Conservation (phyloP, 2,797 vertebrate genomes). For the Eidolon dupreanum region DNA sequence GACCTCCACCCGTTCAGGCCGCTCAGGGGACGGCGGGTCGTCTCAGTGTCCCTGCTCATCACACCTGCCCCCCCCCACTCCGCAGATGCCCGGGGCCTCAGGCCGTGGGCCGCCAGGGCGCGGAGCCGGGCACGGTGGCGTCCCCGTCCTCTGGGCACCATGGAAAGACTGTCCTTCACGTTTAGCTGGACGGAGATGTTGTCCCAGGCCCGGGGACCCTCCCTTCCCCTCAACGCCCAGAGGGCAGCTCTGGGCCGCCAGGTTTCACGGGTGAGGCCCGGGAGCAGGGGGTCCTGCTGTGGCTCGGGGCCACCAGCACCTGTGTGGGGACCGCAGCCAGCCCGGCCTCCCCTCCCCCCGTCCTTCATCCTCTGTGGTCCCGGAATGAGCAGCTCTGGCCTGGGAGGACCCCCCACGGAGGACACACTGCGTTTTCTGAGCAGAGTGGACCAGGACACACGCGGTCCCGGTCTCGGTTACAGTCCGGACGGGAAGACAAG, state of each 20-base stretch:
- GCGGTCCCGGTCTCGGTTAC: accelerated
- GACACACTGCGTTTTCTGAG: neutral
- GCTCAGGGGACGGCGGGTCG: accelerated
- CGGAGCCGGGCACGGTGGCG: accelerated
- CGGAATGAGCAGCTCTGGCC: neutral
- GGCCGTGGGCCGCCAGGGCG: neutral
- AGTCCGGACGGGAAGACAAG: accelerated
- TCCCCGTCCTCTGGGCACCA: too few relatives aligned
- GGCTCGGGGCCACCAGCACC: too few relatives aligned
- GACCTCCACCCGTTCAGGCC: neutral
- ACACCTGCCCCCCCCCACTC: neutral
- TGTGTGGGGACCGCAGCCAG: neutral
- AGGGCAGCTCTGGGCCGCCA: neutral
- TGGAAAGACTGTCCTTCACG: too few relatives aligned
- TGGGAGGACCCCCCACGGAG: neutral
- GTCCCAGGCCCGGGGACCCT: neutral
- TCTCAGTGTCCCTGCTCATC: neutral
- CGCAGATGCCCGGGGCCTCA: too few relatives aligned
- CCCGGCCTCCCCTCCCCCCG: neutral
- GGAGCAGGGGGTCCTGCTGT: neutral
- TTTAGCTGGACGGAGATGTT: too few relatives aligned
- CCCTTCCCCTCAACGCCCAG: accelerated
- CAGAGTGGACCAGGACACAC: accelerated
- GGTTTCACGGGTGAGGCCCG: neutral
- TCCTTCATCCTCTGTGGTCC: neutral